Base-by-base conservation (phyloP, 2,113 vertebrate species). In the Istiophorus platypterus region DNA sequence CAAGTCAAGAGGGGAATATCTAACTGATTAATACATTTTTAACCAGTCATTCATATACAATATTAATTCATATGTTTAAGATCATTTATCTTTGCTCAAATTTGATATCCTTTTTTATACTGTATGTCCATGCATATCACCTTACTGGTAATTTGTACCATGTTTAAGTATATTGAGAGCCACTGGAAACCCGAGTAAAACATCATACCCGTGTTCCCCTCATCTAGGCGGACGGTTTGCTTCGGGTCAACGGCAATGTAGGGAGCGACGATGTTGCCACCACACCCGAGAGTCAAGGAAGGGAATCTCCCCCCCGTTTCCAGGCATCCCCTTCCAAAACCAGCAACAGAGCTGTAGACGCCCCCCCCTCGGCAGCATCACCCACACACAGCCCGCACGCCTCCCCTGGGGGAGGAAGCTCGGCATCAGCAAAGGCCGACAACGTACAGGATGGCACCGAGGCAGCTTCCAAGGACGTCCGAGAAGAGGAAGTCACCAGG, bases 181-280 rank as follows among this genome's bases (percentile, higher is more conserved):
- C 18, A 34, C 31, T 34, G 31, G 31, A 34, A 34, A 34, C 31
- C n/a, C n/a, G n/a, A n/a, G n/a, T n/a, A n/a, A n/a, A n/a, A 34
- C 4, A 18, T 52, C 7, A 45, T 67, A 4, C 14, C 1, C 63
- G 11, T 74, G 34, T 15, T 85, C 76, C 82, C 39, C 29, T 80
- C 2, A 74, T 67, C 26, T 20, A 98, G 98, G 94, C 89, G 80
- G 96, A 97, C 52, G 94, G 95, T 91, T 96, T 96, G 89, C 84
- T 95, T 79, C 95, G 92, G 73, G 63, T 98, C 90, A 99, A 98
- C 49, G 97, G 97, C 80, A 91, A 92, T 24, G 4, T 76, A 1
- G 82, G 77, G 37, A 91, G 94, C 39, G 85, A 82, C 0, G 42
- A 91, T 75, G 91, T 91, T 1, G 87, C 93, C 63, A 13, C 70